phyloP scores from a whole-genome alignment of 30 jellyfish, hydroid and myxozoan genomes.

The Hydractinia symbiolongicarpus region DNA sequence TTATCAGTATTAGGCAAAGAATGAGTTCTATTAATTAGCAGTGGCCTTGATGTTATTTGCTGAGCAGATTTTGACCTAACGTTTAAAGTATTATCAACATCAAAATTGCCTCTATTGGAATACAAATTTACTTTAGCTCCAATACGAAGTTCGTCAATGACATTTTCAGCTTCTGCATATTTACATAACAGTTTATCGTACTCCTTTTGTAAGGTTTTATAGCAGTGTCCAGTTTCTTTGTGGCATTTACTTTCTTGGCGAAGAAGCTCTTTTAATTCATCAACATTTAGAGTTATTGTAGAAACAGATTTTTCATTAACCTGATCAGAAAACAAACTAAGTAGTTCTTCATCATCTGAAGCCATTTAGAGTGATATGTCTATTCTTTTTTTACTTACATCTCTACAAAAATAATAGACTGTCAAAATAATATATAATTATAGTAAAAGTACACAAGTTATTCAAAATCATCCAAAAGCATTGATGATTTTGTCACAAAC shows the following conservation, averaged over 20 bases:
- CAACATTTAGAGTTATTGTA: slow-evolving; percentile 16
- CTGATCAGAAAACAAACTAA: background rate
- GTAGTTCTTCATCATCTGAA: background rate
- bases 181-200: slow-evolving; percentile 69
- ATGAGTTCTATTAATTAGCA: slow-evolving; percentile 4
- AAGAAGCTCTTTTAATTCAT: slow-evolving; percentile 11
- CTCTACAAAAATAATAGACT: too few species aligned
- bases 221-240: slow-evolving; percentile 60
- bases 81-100: slow-evolving; percentile 23
- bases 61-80: slow-evolving; percentile 5
- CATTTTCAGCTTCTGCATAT: slow-evolving; percentile 96
- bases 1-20: background rate
- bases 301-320: background rate
- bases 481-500: too few species aligned
- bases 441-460: too few species aligned
- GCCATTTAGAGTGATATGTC: background rate
- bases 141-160: slow-evolving; percentile 77
- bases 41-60: slow-evolving; percentile 4
- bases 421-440: too few species aligned
- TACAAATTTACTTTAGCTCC: slow-evolving; percentile 59
- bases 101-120: slow-evolving; percentile 56
- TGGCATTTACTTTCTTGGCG: slow-evolving; percentile 23
- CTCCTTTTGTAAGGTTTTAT: slow-evolving; percentile 53
- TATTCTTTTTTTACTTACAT: too few species aligned
- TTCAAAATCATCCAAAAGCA: too few species aligned